Conservation (phyloP, 64 coral and sea anemone genomes). For the Actinia equina region DNA sequence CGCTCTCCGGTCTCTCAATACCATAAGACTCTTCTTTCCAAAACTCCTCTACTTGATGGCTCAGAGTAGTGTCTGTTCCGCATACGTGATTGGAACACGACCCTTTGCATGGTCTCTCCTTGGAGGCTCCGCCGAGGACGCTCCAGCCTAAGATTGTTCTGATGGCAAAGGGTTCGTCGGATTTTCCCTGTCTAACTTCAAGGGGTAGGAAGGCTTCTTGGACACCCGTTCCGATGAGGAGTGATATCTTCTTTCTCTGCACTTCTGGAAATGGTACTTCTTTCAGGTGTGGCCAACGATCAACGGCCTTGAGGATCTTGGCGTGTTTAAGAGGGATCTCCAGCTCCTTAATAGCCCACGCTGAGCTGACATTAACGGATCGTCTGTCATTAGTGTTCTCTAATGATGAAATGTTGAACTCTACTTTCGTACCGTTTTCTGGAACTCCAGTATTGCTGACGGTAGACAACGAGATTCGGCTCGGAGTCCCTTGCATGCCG, state of each 20-base stretch:
- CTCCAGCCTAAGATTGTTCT: slow-evolving; percentile 40
- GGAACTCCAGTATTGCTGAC: slow-evolving; percentile 13
- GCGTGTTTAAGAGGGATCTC: slow-evolving; percentile 27
- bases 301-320: neutral
- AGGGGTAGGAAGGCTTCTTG: slow-evolving; percentile 49
- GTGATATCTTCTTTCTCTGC: slow-evolving; percentile 36
- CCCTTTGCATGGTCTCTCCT: neutral
- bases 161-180: slow-evolving; percentile 41
- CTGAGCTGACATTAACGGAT: slow-evolving; percentile 1
- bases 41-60: slow-evolving; percentile 24
- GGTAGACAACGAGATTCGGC: slow-evolving; percentile 28
- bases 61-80: slow-evolving; percentile 2
- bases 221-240: slow-evolving; percentile 27
- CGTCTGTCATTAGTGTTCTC: neutral
- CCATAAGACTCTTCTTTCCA: slow-evolving; percentile 24
- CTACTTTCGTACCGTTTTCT: slow-evolving; percentile 19
- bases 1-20: neutral
- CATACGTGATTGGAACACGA: neutral
- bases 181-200: slow-evolving; percentile 39
- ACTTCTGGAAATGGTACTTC: slow-evolving; percentile 39
- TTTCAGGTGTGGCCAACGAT: slow-evolving; percentile 20
- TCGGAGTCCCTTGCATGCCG: slow-evolving; percentile 27
- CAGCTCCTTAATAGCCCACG: slow-evolving; percentile 35
- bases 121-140: no score
- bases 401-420: no score